Evolutionary conservation across 1,140 invertebrate genomes (phyloP).

Genomic region (Drosophila pseudoobscura): DNA sequence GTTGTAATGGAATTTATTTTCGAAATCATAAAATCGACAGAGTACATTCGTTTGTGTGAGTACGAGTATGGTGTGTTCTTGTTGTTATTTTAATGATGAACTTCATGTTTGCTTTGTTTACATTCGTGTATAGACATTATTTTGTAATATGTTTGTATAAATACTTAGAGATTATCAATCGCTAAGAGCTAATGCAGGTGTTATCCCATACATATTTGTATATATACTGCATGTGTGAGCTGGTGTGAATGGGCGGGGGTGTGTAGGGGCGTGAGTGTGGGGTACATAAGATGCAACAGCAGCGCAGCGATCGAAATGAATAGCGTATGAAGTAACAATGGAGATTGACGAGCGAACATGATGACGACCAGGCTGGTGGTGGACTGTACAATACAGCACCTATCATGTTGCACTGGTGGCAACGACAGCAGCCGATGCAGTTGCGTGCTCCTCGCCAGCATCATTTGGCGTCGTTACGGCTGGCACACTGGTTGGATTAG

Average conservation of each 20-base stretch:
- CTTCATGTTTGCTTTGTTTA: slow-evolving; percentile 27
- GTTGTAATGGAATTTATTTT: slow-evolving; percentile 67
- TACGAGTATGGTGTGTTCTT: slow-evolving; percentile 29
- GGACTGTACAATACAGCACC: slow-evolving; percentile 3
- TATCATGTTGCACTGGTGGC: slow-evolving; percentile 56
- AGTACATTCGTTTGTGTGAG: slow-evolving; percentile 55
- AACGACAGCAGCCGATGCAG: slow-evolving; percentile 1
- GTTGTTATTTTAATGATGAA: slow-evolving; percentile 39
- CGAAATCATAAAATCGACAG: slow-evolving; percentile 74
- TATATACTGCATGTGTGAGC: slow-evolving; percentile 27
- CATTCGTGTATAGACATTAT: slow-evolving; percentile 51
- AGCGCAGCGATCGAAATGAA: slow-evolving; percentile 49
- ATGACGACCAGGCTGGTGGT: neutral
- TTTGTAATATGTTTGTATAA: slow-evolving; percentile 59
- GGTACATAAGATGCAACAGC: slow-evolving; percentile 51
- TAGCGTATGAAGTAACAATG: slow-evolving; percentile 62
- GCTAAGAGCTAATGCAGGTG: slow-evolving; percentile 67
- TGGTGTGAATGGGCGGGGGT: slow-evolving; percentile 21
- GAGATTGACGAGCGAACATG: slow-evolving; percentile 34
- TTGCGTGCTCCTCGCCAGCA: slow-evolving; percentile 32
- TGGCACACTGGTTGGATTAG: slow-evolving; percentile 19
- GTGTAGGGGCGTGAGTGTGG: slow-evolving; percentile 17
- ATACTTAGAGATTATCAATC: slow-evolving; percentile 76
- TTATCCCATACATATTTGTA: slow-evolving; percentile 38
- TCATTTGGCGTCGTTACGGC: slow-evolving; percentile 27